Conservation (phyloP, 2,888 invertebrate species). For the Mesochorus sp. region DNA sequence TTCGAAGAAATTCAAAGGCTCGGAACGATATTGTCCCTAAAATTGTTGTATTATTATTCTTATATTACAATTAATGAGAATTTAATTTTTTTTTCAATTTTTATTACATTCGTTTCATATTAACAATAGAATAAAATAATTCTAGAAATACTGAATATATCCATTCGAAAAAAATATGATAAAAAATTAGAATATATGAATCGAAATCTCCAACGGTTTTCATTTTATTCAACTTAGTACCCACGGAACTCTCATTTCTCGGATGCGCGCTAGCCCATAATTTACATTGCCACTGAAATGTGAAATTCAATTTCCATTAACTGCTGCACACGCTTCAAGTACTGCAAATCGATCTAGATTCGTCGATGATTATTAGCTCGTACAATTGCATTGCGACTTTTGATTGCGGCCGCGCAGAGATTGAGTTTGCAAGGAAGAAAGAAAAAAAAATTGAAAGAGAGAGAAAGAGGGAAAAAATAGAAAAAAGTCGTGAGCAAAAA, state of each 20-base stretch:
- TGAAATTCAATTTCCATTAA: slow-evolving; percentile 43
- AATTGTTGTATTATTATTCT: no score
- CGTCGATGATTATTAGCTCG: slow-evolving; percentile 23
- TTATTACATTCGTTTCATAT: no score
- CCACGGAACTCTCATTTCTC: not conserved
- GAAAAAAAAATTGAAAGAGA: not conserved
- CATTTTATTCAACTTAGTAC: no score
- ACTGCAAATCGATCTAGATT: not conserved
- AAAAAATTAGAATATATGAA: not conserved
- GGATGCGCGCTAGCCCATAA: slow-evolving; percentile 42
- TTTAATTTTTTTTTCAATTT: not conserved
- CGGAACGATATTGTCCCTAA: no score
- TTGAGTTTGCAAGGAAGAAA: not conserved
- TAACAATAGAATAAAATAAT: no score
- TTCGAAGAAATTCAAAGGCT: no score
- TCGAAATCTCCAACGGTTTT: no score
- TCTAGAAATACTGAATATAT: no score
- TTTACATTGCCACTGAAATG: slow-evolving; percentile 34
- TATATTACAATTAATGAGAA: not conserved
- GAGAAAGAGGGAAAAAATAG: not conserved
- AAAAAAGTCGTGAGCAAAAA: not conserved
- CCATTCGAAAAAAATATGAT: not conserved
- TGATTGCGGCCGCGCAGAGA: slow-evolving; percentile 30
- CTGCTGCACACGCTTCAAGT: slow-evolving; percentile 1
- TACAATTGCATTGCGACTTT: slow-evolving; percentile 20